A percentile compares a stretch with the other conserved stretches of the same genome.
phyloP scores from a whole-genome alignment of 2,113 vertebrate species.

The Antechinus stuartii region DNA sequence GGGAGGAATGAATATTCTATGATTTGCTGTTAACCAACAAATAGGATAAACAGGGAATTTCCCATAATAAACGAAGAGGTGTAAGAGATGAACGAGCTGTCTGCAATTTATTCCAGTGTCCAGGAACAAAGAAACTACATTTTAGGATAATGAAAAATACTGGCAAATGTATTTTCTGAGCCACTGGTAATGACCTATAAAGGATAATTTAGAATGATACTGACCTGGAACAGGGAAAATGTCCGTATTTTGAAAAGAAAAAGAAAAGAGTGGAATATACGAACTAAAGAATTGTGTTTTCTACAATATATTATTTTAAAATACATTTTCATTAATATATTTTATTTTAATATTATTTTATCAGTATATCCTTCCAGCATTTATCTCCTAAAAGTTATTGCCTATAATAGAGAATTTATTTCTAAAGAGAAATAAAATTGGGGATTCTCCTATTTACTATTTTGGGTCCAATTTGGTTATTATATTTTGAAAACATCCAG shows the following conservation, averaged over 20 bases:
- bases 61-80: neutral
- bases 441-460: neutral
- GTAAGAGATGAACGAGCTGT: neutral
- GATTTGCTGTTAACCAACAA: neutral
- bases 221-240: neutral
- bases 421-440: neutral
- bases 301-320: neutral
- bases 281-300: neutral
- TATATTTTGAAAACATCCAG: too few relatives aligned
- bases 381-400: neutral
- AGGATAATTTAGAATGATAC: neutral
- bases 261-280: neutral
- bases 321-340: neutral
- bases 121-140: neutral
- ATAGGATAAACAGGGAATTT: neutral
- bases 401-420: neutral
- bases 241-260: neutral
- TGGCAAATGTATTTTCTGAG: neutral
- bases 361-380: neutral
- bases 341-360: neutral
- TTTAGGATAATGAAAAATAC: neutral
- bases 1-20: neutral
- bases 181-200: neutral
- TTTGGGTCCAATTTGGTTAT: neutral
- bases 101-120: neutral